phyloP scores from a whole-genome alignment of 2,797 vertebrate species.

The Synanceia verrucosa region DNA sequence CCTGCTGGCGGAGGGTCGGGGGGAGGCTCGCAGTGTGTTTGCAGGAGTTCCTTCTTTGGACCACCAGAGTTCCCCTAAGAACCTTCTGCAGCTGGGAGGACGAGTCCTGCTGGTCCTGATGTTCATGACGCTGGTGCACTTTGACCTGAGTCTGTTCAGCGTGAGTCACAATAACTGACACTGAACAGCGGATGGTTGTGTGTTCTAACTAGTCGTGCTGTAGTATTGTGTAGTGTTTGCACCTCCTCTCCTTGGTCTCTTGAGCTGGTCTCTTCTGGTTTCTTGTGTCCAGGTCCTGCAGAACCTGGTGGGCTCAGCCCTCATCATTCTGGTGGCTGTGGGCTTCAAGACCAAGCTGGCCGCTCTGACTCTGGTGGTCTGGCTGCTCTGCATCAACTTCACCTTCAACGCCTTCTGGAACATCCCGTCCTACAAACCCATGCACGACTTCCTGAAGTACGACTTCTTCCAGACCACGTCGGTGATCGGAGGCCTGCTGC shows the following conservation, averaged over 20 bases:
- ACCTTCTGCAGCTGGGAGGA: conserved; percentile 94
- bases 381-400: conserved; percentile 92
- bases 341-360: conserved; percentile 95
- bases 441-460: conserved; percentile 94
- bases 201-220: too few species aligned
- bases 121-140: conserved; percentile 95
- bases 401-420: conserved; percentile 95
- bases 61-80: conserved; percentile 84
- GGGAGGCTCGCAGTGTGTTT: conserved; percentile 93
- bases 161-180: too few species aligned
- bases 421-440: conserved; percentile 88
- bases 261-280: too few species aligned
- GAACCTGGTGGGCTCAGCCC: conserved; percentile 90
- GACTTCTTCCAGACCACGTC: conserved; percentile 97
- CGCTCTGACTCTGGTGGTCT: conserved; percentile 90
- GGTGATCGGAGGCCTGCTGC: conserved; percentile 90
- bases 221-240: too few species aligned
- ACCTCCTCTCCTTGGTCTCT: too few species aligned
- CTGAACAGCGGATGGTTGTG: too few species aligned
- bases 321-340: conserved; percentile 91
- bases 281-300: conserved; percentile 84
- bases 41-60: conserved; percentile 86
- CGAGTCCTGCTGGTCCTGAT: conserved; percentile 91
- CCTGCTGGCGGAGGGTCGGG: conserved; percentile 90
- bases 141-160: conserved; percentile 88